Evolutionary conservation across 2,888 invertebrate species (phyloP).

Genomic region (Stenurella melanura): DNA sequence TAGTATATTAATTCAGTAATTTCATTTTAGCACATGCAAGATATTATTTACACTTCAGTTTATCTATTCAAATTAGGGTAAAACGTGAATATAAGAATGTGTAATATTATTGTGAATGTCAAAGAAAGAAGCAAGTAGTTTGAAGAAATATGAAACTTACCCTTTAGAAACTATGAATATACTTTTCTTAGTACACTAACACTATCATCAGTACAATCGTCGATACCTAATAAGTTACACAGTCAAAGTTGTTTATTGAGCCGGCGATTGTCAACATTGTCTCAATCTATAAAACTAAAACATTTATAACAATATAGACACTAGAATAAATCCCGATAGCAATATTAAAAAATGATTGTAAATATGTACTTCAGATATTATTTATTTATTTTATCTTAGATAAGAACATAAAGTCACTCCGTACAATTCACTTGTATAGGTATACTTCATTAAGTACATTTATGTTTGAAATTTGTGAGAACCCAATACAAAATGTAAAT

Average conservation of each 20-base stretch:
- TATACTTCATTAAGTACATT: neutral
- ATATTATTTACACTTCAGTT: too few species aligned
- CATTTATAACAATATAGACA: conserved; percentile 15
- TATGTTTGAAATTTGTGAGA: neutral
- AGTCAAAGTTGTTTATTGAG: conserved; percentile 7
- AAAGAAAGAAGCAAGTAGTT: neutral
- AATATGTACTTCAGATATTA: conserved; percentile 29
- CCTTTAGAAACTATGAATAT: neutral
- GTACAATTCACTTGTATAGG: conserved; percentile 1
- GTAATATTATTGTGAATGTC: too few species aligned
- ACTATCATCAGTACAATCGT: neutral
- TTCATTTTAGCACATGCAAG: too few species aligned
- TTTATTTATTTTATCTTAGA: conserved; percentile 24
- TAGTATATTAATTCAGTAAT: too few species aligned
- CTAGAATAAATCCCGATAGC: conserved; percentile 35
- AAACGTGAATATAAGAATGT: too few species aligned
- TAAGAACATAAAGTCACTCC: conserved; percentile 15
- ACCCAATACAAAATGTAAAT: neutral
- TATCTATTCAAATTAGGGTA: too few species aligned
- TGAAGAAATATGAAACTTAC: neutral
- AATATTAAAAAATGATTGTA: conserved; percentile 26
- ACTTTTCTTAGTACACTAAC: neutral
- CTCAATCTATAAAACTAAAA: conserved; percentile 44
- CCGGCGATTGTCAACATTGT: conserved; percentile 43
- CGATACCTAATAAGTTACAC: neutral